phyloP scores from a whole-genome alignment of 2,888 invertebrate genomes.

The Pyrocoelia pectoralis region DNA sequence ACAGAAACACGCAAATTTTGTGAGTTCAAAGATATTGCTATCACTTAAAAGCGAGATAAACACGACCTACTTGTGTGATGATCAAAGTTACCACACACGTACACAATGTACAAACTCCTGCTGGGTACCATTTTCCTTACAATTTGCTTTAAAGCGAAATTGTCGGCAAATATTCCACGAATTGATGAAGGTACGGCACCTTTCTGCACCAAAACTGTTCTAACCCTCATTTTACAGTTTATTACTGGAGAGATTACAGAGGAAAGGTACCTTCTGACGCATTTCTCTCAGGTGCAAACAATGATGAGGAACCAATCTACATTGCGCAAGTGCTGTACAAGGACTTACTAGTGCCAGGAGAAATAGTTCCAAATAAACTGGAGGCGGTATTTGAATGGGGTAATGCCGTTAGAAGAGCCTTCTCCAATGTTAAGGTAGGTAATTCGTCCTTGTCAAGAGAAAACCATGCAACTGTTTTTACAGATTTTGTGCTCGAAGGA shows the following conservation, averaged over 20 bases:
- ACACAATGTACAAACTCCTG: too few relatives aligned
- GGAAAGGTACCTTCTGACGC: background rate
- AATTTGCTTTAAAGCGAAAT: too few relatives aligned
- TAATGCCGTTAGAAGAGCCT: background rate
- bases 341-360: background rate
- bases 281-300: background rate
- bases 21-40: too few relatives aligned
- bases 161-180: too few relatives aligned
- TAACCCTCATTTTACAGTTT: background rate
- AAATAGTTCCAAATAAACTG: background rate
- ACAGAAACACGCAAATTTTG: too few relatives aligned
- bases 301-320: background rate
- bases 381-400: background rate
- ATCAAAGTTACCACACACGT: too few relatives aligned
- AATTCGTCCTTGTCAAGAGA: background rate
- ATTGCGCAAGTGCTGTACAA: slow-evolving; percentile 1
- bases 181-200: too few relatives aligned
- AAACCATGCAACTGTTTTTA: background rate
- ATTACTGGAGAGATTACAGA: slow-evolving; percentile 5
- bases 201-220: too few relatives aligned
- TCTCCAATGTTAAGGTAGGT: background rate
- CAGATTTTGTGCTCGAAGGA: background rate
- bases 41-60: too few relatives aligned
- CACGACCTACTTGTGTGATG: too few relatives aligned
- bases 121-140: too few relatives aligned